These are phyloP conservation scores for Lampris megalopsis DNA, from an alignment of 2,113 vertebrate genomes.

Conservation along the genomic window DNA sequence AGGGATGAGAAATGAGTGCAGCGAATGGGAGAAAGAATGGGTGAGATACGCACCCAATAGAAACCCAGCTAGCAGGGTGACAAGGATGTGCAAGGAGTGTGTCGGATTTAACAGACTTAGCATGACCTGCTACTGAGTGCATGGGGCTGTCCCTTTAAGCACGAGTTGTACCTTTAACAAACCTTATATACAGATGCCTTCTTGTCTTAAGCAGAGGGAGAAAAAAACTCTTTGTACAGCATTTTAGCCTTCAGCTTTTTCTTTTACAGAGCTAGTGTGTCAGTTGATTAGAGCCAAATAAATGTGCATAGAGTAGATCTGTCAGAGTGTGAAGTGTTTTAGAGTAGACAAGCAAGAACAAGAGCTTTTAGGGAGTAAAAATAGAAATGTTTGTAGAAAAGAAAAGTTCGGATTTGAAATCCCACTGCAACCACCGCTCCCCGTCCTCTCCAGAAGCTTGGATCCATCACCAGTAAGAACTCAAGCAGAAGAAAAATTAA, in stretches of 20 bases:
- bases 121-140: slow-evolving; percentile 24
- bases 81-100: not conserved
- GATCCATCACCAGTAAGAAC: slow-evolving; percentile 45
- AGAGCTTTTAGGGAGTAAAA: slow-evolving; percentile 55
- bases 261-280: slow-evolving; percentile 7
- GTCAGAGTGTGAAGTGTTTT: slow-evolving; percentile 29
- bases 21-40: slow-evolving; percentile 1
- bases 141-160: slow-evolving; percentile 69
- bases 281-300: slow-evolving; percentile 22
- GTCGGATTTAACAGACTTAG: not conserved
- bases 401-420: slow-evolving; percentile 10
- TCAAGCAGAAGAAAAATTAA: slow-evolving; percentile 13
- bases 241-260: slow-evolving; percentile 44
- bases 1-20: not conserved
- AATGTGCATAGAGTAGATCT: slow-evolving; percentile 35
- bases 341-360: slow-evolving; percentile 41
- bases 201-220: slow-evolving; percentile 39
- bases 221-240: slow-evolving; percentile 25
- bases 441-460: slow-evolving; percentile 8
- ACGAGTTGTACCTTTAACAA: slow-evolving; percentile 78
- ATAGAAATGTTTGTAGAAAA: slow-evolving; percentile 50
- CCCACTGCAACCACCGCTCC: not conserved
- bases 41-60: not conserved
- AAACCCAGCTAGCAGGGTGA: slow-evolving; percentile 3
- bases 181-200: slow-evolving; percentile 74